phyloP scores from a whole-genome alignment of 2,888 invertebrate species.

The Leptopilina drosophilae region DNA sequence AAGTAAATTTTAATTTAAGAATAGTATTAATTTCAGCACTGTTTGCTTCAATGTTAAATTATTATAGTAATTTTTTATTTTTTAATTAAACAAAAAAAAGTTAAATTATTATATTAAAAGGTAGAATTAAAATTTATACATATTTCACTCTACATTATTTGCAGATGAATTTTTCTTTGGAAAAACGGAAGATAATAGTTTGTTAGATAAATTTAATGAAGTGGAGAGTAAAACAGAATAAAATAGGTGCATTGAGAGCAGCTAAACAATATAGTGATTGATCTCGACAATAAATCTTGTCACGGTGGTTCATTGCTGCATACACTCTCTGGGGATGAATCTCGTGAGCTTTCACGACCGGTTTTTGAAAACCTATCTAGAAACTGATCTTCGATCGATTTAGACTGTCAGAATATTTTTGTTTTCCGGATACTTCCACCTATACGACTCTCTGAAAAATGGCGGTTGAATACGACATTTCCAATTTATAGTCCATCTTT shows the following conservation, averaged over 20 bases:
- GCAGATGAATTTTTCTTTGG: neutral
- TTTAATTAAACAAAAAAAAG: too few relatives aligned
- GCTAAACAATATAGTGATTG: slow-evolving; percentile 8
- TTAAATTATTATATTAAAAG: too few relatives aligned
- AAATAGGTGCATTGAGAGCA: neutral
- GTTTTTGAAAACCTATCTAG: slow-evolving; percentile 5
- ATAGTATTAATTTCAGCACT: too few relatives aligned
- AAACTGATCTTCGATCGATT: slow-evolving; percentile 4
- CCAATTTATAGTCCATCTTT: slow-evolving; percentile 6
- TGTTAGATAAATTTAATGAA: slow-evolving; percentile 5
- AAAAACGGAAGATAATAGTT: neutral
- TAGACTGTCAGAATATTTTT: neutral
- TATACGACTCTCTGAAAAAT: slow-evolving; percentile 5
- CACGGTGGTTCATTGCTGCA: slow-evolving; percentile 1
- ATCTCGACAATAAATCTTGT: slow-evolving; percentile 1
- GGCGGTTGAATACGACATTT: slow-evolving; percentile 5
- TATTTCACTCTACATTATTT: too few relatives aligned
- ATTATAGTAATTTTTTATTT: too few relatives aligned
- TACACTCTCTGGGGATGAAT: slow-evolving; percentile 23
- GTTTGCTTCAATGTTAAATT: too few relatives aligned
- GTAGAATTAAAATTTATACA: too few relatives aligned
- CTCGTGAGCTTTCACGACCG: slow-evolving; percentile 16
- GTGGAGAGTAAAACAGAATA: neutral
- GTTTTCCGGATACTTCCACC: neutral
- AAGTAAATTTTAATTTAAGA: too few relatives aligned